Base-by-base conservation (phyloP, 2,888 invertebrate species). In the Gari tellinella region DNA sequence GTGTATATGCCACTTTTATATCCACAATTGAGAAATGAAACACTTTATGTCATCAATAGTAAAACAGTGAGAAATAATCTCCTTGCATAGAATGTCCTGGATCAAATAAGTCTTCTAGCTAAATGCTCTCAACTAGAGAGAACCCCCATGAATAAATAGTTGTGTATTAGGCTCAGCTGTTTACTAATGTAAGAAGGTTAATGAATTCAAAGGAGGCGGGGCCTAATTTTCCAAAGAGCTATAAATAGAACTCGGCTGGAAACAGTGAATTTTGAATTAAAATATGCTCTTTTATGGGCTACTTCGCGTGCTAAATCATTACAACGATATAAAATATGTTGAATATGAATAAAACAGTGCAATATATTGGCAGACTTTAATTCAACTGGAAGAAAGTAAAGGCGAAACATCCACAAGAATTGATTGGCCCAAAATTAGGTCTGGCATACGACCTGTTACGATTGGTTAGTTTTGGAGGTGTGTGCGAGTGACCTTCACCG, bases 161-260 rank as follows among this genome's bases (percentile, higher is more conserved):
- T 7, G 10, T 31, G 31, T 31, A 52, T 52, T 48, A 15, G 52
- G 43, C 43, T 72, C 72, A 72, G 72, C 72, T 72, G 72, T 60
- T 62, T 40, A 19, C 38, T 31, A 57, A 40, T 19, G 66, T 37
- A 72, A 31, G 31, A 31, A 31, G 31, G 72, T 72, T 72, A 72
- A 72, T 72, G 52, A 58, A 72, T 72, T 62, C 72, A 72, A 48
- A 48, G 26, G 21, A 26, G 72, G 72, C 38, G 72, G 72, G 67
- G 72, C 55, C 31, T 31, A 31, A 31, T 31, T 31, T 31, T 31
- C 31, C 10, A 4, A 4, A 31, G 5, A 31, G 41, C 61, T 67
- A 67, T 31, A 61, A 61, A 61, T 67, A 66, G 58, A 52, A 17
- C 25, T 17, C 21, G 46, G 45, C 38, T 23, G 31, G 31, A 31